Evolutionary conservation across 2,113 vertebrate species (phyloP), one percentile per base, ranked within the genome.

Genomic region (Zingel zingel): DNA sequence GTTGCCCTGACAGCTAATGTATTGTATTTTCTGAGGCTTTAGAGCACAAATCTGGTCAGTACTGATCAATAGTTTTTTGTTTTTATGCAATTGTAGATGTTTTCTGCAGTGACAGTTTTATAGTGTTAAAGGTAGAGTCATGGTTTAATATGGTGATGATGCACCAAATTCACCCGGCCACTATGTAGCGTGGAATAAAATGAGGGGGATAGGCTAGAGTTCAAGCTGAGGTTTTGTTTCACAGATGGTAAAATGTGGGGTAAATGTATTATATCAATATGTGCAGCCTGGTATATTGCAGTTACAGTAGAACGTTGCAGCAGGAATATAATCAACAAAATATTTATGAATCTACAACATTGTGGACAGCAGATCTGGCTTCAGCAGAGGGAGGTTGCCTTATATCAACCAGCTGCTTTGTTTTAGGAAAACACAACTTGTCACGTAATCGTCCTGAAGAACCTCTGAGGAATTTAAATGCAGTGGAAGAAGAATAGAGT

Each of bases 341-440:
- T 81, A 79, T 87, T 86, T 82, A 76, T 77, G 76, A 88, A 86
- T 86, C 63, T 82, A 69, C 71, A 82, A 75, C 83, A 66, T 53
- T 88, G 92, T 71, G 90, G 89, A 88, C 82, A 76, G 72, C 63
- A 87, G 83, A 90, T 88, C 81, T 84, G 81, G 86, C 88, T 78
- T 79, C 23, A 76, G 81, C 67, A 18, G 33, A 69, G 50, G 36
- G 67, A 64, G 72, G 33, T 84, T 77, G 79, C 67, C 51, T 92
- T 73, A 81, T 73, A 92, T 93, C 89, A 87, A 91, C 73, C 90
- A 93, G 87, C 90, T 89, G 92, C 90, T 89, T 89, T 92, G 82
- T 90, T 93, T 93, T 89, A 86, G 84, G 72, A 92, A 95, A 94
- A 92, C 89, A 92, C 82, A 88, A 89, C 85, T 90, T 89, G 85